These are phyloP conservation scores for Parasteatoda lunata DNA, from an alignment of 2,888 invertebrate species.

Conservation along the genomic window DNA sequence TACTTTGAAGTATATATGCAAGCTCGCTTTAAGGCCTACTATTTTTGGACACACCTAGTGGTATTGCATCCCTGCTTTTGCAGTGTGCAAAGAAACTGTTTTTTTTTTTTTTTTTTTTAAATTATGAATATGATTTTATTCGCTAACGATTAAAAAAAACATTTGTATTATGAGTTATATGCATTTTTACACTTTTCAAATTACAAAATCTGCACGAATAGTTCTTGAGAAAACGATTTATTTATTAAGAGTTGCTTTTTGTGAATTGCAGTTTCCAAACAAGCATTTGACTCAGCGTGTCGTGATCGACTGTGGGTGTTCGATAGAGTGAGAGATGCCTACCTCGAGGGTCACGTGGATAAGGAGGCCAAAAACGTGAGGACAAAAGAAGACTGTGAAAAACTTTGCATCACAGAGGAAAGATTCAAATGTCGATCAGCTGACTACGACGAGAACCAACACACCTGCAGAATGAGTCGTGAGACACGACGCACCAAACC, in stretches of 20 bases:
- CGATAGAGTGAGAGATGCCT: conserved; percentile 76
- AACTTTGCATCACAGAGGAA: conserved; percentile 76
- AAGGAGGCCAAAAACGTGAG: conserved; percentile 74
- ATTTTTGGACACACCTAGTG: too few relatives aligned
- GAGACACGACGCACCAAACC: conserved; percentile 78
- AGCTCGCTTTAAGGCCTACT: too few relatives aligned
- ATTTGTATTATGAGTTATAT: neutral
- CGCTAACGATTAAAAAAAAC: neutral
- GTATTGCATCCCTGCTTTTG: too few relatives aligned
- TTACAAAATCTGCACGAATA: neutral
- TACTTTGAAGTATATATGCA: too few relatives aligned
- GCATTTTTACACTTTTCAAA: neutral
- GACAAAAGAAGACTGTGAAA: conserved; percentile 76
- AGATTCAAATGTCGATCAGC: conserved; percentile 77
- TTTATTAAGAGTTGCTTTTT: neutral
- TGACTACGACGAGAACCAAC: conserved; percentile 76
- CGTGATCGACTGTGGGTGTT: conserved; percentile 76
- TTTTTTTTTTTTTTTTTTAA: too few relatives aligned
- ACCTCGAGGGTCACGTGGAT: conserved; percentile 75
- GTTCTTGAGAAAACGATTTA: too few relatives aligned
- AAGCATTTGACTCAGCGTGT: conserved; percentile 73
- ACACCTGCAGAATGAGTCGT: conserved; percentile 76
- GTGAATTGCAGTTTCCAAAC: conserved; percentile 71
- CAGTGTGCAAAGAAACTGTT: too few relatives aligned
- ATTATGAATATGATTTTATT: neutral